Evolutionary conservation across 2,797 vertebrate species (phyloP), one percentile per base, ranked within the genome.

Genomic region (Lepus oiostolus): DNA sequence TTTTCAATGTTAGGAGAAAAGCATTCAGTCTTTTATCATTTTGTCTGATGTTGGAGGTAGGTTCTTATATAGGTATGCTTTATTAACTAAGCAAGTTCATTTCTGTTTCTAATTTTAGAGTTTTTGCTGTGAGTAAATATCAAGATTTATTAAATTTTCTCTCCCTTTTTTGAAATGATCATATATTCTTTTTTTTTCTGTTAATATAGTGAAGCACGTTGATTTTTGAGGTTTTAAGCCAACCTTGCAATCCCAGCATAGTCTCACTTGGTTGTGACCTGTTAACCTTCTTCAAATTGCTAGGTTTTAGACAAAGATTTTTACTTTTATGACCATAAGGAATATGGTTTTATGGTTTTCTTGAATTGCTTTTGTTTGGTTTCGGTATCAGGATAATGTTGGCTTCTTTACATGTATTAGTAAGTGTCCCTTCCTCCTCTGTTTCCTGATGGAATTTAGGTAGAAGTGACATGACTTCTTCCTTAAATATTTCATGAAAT

Each of bases 81-180:
- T 74, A 77, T 62, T 79, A 80, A 70, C 26, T 58, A 65, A 62
- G 1, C 21, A 79, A 74, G 52, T 82, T 82, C 26, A 17, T 79
- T 94, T 88, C 62, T 85, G 12, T 67, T 85, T 90, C 10, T 54
- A 88, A 47, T 62, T 62, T 47, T 71, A 52, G 30, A 26, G 7
- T 75, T 96, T 94, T 94, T 42, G 52, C 65, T 82, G 24, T 82
- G 12, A 88, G 54, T 81, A 24, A 7, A 3, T 90, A n/a, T 88
- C 81, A 28, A 84, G 54, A 81, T 72, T 88, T 85, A 77, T 28
- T 88, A 7, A 81, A 8, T 79, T 83, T 75, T 81, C 87, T 50
- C 62, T 54, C 32, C 28, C 32, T 72, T 50, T 82, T 72, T 62
- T 83, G 50, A 84, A 80, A 74, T 38, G 28, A 79, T n/a, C n/a